Conservation (phyloP, 1,140 invertebrate species). For the Macrostomum lignano region DNA sequence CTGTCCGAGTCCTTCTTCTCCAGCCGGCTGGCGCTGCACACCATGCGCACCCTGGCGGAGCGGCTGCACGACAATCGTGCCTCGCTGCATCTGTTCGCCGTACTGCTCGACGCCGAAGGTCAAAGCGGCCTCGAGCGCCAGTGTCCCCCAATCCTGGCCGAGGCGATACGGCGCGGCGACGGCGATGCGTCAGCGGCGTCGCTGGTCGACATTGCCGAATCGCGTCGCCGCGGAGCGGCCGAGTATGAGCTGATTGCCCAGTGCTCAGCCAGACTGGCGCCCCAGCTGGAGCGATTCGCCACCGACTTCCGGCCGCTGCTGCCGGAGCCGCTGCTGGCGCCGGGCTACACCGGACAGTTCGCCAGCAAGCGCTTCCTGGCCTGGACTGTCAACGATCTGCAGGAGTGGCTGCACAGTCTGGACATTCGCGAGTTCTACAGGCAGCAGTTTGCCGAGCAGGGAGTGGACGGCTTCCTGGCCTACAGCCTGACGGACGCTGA, state of each 20-base stretch:
- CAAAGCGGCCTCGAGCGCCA: too few relatives aligned
- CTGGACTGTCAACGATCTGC: constrained; percentile 19
- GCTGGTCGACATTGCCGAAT: constrained; percentile 10
- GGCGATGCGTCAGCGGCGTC: constrained; percentile 13
- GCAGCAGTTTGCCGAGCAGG: constrained; percentile 19
- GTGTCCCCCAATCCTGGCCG: too few relatives aligned
- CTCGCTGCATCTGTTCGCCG: constrained; percentile 15
- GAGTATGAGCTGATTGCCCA: background rate
- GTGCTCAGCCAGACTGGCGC: background rate
- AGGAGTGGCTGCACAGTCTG: constrained; percentile 22
- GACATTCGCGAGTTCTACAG: constrained; percentile 24
- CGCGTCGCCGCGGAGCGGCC: background rate
- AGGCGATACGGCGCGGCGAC: too few relatives aligned
- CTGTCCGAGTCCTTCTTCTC: constrained; percentile 20
- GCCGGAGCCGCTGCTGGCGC: too few relatives aligned
- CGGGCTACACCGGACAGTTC: constrained; percentile 12
- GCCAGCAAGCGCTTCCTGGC: too few relatives aligned
- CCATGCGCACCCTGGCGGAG: constrained; percentile 17
- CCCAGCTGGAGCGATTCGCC: background rate
- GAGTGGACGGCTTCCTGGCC: constrained; percentile 23
- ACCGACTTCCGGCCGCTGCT: background rate
- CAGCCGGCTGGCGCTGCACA: constrained; percentile 21
- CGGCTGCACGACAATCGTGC: constrained; percentile 11
- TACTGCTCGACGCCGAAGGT: constrained; percentile 13
- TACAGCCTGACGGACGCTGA: constrained; percentile 22